Conservation (phyloP, 1,140 invertebrate species). For the Pseudomyrmex cubaensis region DNA sequence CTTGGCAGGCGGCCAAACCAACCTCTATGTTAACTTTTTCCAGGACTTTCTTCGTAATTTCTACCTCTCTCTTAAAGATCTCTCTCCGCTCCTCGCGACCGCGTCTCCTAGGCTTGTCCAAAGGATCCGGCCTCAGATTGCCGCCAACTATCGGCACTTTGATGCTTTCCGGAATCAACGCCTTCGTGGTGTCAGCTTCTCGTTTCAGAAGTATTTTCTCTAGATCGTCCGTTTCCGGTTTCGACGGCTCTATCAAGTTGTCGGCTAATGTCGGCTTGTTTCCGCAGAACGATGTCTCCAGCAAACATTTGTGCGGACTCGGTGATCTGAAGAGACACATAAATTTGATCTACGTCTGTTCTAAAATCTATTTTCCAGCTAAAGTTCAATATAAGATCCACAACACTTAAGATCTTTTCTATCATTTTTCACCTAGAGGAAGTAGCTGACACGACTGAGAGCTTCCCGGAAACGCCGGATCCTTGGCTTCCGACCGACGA, state of each 20-base stretch:
- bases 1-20: conserved; percentile 13
- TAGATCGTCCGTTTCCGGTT: conserved; percentile 86
- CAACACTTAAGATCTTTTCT: not conserved
- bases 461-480: conserved; percentile 88
- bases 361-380: not conserved
- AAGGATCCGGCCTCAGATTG: conserved; percentile 82
- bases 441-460: conserved; percentile 81
- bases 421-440: conserved; percentile 79
- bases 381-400: too few relatives aligned
- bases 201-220: conserved; percentile 88
- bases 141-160: conserved; percentile 82
- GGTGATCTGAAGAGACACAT: conserved; percentile 88
- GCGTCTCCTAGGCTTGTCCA: conserved; percentile 81
- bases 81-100: conserved; percentile 84
- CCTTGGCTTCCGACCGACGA: conserved; percentile 89
- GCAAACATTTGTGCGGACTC: conserved; percentile 94
- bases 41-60: conserved; percentile 83
- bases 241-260: conserved; percentile 81
- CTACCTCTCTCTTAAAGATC: conserved; percentile 84
- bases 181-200: conserved; percentile 84
- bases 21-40: conserved; percentile 84
- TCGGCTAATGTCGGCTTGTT: conserved; percentile 87
- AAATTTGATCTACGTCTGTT: not conserved
- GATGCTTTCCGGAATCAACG: conserved; percentile 83
- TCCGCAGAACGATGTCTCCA: conserved; percentile 96